These are phyloP conservation scores for Aegithalos caudatus DNA, from an alignment of 2,113 vertebrate species.

Conservation along the genomic window DNA sequence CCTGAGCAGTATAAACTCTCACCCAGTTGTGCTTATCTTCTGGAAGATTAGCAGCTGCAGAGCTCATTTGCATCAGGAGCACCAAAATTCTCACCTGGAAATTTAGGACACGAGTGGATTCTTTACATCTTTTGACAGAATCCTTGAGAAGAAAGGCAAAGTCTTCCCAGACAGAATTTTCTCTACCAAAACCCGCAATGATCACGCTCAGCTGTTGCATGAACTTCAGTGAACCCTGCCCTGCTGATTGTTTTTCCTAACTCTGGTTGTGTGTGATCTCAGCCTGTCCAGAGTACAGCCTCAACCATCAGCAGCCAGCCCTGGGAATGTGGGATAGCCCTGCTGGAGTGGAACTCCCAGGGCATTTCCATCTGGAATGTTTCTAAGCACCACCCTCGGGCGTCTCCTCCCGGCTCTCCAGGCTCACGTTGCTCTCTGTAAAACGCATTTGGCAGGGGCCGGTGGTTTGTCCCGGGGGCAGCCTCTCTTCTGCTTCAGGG, in stretches of 20 bases:
- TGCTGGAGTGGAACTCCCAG: fast-evolving
- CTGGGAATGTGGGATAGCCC: fast-evolving
- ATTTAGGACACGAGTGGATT: fast-evolving
- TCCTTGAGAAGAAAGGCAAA: not conserved
- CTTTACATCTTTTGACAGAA: not conserved
- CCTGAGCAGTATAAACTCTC: not conserved
- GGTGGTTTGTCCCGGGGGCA: not conserved
- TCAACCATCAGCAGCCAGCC: fast-evolving
- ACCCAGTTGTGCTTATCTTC: not conserved
- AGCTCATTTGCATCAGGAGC: fast-evolving
- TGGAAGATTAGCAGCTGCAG: not conserved
- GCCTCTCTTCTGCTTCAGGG: not conserved
- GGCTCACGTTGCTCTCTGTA: fast-evolving
- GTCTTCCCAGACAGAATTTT: not conserved
- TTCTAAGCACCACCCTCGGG: fast-evolving
- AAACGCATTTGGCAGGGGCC: fast-evolving
- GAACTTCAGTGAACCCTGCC: not conserved
- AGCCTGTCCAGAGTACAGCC: not conserved
- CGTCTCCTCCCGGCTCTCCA: fast-evolving
- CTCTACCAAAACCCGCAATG: not conserved
- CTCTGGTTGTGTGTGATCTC: fast-evolving
- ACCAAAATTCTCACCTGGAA: not conserved
- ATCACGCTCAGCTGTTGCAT: fast-evolving
- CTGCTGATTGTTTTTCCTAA: not conserved
- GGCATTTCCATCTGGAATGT: fast-evolving